phyloP scores from a whole-genome alignment of 2,888 invertebrate species.

The Pammene fasciana region DNA sequence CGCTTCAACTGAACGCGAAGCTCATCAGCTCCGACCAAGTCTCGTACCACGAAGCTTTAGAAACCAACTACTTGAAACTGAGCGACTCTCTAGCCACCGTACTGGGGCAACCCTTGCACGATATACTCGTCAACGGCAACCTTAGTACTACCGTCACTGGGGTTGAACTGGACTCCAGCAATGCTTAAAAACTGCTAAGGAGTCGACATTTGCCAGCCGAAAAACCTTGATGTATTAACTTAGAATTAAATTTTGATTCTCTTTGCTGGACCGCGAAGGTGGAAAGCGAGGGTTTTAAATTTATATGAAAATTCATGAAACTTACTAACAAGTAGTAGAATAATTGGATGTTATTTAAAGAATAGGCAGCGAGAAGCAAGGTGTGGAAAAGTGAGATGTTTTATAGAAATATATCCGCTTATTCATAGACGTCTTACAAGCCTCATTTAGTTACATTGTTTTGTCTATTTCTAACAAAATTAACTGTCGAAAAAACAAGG shows the following conservation, averaged over 20 bases:
- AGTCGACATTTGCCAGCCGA: no score
- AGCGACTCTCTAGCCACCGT: conserved; percentile 89
- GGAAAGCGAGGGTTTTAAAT: no score
- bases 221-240: no score
- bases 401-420: neutral
- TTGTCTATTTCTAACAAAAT: no score
- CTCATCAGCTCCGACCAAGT: conserved; percentile 94
- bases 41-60: conserved; percentile 95
- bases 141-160: conserved; percentile 92
- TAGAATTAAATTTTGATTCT: no score
- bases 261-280: no score
- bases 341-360: neutral
- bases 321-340: neutral
- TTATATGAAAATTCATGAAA: neutral
- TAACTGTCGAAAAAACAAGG: no score
- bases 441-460: no score
- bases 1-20: conserved; percentile 93
- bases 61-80: conserved; percentile 93
- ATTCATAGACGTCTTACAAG: no score
- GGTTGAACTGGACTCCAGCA: conserved; percentile 91
- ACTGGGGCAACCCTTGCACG: conserved; percentile 88
- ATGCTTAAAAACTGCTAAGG: conserved; percentile 77
- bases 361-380: neutral
- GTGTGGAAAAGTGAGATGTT: conserved; percentile 11
- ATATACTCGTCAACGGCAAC: conserved; percentile 87